Conservation (phyloP, 1,140 invertebrate genomes). For the Zelostemma sp. region DNA sequence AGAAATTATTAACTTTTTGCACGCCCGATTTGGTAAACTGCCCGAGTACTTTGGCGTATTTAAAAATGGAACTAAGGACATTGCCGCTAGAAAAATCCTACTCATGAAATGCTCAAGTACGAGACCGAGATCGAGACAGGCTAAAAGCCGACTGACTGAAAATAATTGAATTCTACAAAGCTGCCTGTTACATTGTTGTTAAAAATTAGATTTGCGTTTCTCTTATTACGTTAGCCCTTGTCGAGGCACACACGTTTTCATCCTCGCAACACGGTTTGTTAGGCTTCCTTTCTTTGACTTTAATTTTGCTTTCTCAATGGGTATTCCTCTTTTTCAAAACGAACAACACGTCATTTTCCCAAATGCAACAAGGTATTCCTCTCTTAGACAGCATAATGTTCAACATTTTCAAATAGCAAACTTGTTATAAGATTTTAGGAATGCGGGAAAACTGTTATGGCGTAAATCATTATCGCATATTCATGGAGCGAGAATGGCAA, state of each 20-base stretch:
- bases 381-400: background rate
- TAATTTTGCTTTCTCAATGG: slow-evolving; percentile 28
- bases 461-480: slow-evolving; percentile 3
- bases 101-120: too few species aligned
- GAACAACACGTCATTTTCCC: slow-evolving; percentile 30
- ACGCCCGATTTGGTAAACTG: background rate
- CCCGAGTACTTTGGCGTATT: slow-evolving; percentile 11
- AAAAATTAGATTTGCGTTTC: slow-evolving; percentile 64
- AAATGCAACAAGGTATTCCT: too few species aligned
- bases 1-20: too few species aligned
- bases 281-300: slow-evolving; percentile 30
- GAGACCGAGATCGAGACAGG: slow-evolving; percentile 38
- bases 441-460: background rate
- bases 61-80: slow-evolving; percentile 57
- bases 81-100: slow-evolving; percentile 42
- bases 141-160: slow-evolving; percentile 52
- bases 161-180: slow-evolving; percentile 65
- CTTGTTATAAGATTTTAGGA: background rate
- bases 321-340: slow-evolving; percentile 37
- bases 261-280: slow-evolving; percentile 33
- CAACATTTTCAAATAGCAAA: background rate
- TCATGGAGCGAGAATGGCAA: background rate
- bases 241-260: slow-evolving; percentile 38
- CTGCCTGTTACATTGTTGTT: slow-evolving; percentile 57
- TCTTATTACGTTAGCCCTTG: slow-evolving; percentile 43